Conservation (phyloP, 2,113 vertebrate genomes). For the Cyphomyrus discorhynchus region DNA sequence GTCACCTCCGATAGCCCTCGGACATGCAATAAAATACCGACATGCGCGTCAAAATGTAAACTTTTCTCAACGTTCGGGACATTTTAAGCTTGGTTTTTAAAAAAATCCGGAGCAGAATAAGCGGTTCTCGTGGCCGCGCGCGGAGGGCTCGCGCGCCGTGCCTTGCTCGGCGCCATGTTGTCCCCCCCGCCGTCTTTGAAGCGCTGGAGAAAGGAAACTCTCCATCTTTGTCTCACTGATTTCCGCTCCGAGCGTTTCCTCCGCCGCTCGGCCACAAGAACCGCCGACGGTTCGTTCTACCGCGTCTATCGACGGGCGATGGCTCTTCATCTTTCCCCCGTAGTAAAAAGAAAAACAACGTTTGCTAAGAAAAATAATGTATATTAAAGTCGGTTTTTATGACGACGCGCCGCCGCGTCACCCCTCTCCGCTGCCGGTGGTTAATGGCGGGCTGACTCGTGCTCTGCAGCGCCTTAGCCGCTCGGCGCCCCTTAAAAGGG, state of each 20-base stretch:
- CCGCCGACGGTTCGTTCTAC: slow-evolving; percentile 18
- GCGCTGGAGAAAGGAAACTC: slow-evolving; percentile 62
- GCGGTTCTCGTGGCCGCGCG: slow-evolving; percentile 35
- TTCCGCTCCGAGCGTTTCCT: slow-evolving; percentile 57
- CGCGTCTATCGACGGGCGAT: background rate
- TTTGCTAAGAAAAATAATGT: background rate
- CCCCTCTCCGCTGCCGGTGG: slow-evolving; percentile 52
- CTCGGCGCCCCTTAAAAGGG: slow-evolving; percentile 59
- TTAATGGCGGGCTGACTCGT: slow-evolving; percentile 56
- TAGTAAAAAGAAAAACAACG: background rate
- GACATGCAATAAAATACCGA: background rate
- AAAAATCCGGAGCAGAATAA: background rate
- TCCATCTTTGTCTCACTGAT: slow-evolving; percentile 70
- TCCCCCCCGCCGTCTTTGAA: slow-evolving; percentile 67
- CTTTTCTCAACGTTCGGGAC: background rate
- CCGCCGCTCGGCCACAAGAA: slow-evolving; percentile 49
- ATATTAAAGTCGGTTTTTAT: background rate
- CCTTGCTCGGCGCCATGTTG: slow-evolving; percentile 68
- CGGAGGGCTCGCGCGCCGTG: slow-evolving; percentile 50
- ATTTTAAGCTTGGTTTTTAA: background rate
- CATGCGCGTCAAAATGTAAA: background rate
- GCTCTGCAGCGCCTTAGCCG: slow-evolving; percentile 44
- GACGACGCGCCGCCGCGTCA: slow-evolving; percentile 18
- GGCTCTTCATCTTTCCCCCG: background rate
- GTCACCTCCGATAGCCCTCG: background rate